Conservation (phyloP, 2,888 invertebrate genomes). For the Metellina segmentata region DNA sequence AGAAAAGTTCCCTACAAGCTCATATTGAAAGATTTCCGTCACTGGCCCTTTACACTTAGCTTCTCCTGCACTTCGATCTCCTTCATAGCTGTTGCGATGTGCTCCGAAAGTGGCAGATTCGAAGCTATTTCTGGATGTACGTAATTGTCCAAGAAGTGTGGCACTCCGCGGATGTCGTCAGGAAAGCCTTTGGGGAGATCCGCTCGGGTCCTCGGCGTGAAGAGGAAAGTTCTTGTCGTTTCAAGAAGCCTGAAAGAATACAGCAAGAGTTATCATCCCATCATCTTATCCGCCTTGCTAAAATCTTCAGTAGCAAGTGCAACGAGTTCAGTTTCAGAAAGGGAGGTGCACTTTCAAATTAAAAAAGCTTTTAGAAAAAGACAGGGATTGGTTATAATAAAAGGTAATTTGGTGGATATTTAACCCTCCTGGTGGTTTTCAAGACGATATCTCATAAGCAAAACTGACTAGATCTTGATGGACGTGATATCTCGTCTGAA, state of each 20-base stretch:
- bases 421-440: too few species aligned
- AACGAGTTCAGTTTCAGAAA: background rate
- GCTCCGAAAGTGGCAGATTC: conserved; percentile 85
- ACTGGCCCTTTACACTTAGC: background rate
- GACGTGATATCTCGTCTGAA: too few species aligned
- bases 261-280: background rate
- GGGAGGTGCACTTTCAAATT: background rate
- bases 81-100: conserved; percentile 86
- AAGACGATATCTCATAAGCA: too few species aligned
- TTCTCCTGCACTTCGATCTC: conserved; percentile 54
- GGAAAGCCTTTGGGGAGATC: conserved; percentile 93
- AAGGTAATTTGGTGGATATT: too few species aligned
- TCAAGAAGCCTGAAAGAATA: conserved; percentile 86
- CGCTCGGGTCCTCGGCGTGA: conserved; percentile 88
- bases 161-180: conserved; percentile 88
- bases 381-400: too few species aligned
- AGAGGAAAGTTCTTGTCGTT: conserved; percentile 88
- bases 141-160: conserved; percentile 92
- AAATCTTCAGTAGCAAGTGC: too few species aligned
- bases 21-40: too few species aligned
- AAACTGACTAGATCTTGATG: too few species aligned
- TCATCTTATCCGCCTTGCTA: background rate
- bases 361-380: background rate
- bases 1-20: too few species aligned
- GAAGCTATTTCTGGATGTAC: conserved; percentile 86